Base-by-base conservation (phyloP, 2,113 vertebrate species). In the Cyanoderma ruficeps region DNA sequence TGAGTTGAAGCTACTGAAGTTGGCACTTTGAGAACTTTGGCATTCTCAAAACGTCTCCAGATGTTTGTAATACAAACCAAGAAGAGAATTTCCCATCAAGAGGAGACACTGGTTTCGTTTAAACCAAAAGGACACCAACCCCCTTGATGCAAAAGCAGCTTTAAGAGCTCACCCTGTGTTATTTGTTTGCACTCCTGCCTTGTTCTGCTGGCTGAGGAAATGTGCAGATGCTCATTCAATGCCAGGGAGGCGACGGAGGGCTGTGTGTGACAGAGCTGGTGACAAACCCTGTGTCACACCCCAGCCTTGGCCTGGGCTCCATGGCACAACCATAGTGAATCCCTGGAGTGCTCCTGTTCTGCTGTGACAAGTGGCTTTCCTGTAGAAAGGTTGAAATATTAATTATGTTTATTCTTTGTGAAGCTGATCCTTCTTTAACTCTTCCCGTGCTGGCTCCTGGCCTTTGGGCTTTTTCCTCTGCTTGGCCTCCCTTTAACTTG, bases 281-380 rank as follows among this genome's bases (percentile, higher is more conserved):
- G 49, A 23, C 68, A 70, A 19, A 3, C 13, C 10, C 25, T 25
- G 2, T 22, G 8, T 35, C 16, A 14, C 39, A 5, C 39, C 21
- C 50, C 42, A 20, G 49, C 20, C 70, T 53, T 30, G 72, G n/a
- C 28, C 81, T 75, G 44, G 20, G 78, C 41, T 83, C 70, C 79
- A 7, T 96, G 96, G 94, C 96, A 96, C 96, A 97, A 96, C 96
- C 96, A 82, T 95, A 97, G 96, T 97, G 93, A 87, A 27, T 52
- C 64, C 47, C 90, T 93, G 92, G 44, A 87, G 83, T 95, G 94
- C 83, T 95, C 8, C 50, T 86, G 71, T 71, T 93, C 85, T 96
- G 92, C 92, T 92, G 88, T 95, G 94, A 85, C 85, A 63, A 25
- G 10, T 91, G 42, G 72, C 31, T 15, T 49, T 79, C 56, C 27